Evolutionary conservation across 1,140 invertebrate species (phyloP).

Genomic region (Ephestia elutella): DNA sequence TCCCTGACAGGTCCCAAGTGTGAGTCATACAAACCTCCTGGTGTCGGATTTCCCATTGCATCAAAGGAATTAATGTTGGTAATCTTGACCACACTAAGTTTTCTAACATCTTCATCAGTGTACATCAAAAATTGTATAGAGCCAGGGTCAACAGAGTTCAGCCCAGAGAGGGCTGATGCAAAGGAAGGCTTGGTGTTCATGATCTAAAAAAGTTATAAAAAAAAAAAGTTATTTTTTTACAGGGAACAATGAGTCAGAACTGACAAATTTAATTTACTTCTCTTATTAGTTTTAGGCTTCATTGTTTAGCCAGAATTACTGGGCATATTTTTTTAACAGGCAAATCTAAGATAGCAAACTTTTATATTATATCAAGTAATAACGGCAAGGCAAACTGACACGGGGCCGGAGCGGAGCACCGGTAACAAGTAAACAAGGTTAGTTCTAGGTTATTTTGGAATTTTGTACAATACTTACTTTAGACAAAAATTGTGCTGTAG

Average conservation of each 20-base stretch:
- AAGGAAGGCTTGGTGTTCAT: slow-evolving; percentile 50
- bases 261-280: too few species aligned
- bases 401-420: too few species aligned
- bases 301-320: too few species aligned
- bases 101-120: slow-evolving; percentile 87
- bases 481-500: background rate
- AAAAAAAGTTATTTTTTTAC: too few species aligned
- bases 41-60: slow-evolving; percentile 85
- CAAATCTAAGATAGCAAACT: too few species aligned
- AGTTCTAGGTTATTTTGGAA: background rate
- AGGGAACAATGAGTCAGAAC: too few species aligned
- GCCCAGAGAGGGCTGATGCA: slow-evolving; percentile 31
- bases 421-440: background rate
- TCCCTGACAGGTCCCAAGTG: slow-evolving; percentile 79
- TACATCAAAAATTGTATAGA: slow-evolving; percentile 82
- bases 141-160: slow-evolving; percentile 68
- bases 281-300: too few species aligned
- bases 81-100: slow-evolving; percentile 91
- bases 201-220: background rate
- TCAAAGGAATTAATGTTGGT: slow-evolving; percentile 90
- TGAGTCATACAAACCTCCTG: slow-evolving; percentile 91
- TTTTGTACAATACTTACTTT: background rate
- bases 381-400: too few species aligned
- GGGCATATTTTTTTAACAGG: too few species aligned
- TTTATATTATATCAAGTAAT: too few species aligned